These are phyloP conservation scores for Hypanus sabinus DNA, from an alignment of 2,113 vertebrate species.

Conservation along the genomic window DNA sequence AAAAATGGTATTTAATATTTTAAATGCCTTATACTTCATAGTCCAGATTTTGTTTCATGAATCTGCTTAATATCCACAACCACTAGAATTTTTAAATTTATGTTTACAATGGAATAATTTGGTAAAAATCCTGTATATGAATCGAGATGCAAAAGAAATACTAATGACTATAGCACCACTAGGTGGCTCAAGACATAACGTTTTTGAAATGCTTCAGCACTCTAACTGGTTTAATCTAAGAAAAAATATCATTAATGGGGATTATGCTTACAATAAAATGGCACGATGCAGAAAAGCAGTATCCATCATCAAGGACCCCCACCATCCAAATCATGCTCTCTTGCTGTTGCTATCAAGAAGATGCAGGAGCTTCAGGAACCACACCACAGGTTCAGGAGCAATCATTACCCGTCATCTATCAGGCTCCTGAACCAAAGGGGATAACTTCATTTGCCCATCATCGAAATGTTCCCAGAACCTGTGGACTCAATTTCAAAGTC, in stretches of 20 bases:
- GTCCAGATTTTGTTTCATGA: neutral
- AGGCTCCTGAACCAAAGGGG: too few species aligned
- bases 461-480: too few species aligned
- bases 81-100: neutral
- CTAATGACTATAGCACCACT: neutral
- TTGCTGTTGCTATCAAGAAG: too few species aligned
- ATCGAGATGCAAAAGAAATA: neutral
- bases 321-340: too few species aligned
- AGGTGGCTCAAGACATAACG: slow-evolving; percentile 20
- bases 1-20: neutral
- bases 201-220: neutral
- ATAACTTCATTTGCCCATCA: too few species aligned
- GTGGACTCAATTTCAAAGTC: too few species aligned
- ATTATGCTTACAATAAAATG: neutral
- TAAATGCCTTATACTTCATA: neutral
- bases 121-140: neutral
- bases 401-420: too few species aligned
- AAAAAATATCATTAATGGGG: neutral
- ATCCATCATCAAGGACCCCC: too few species aligned
- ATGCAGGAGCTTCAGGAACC: too few species aligned
- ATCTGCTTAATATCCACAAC: neutral
- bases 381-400: too few species aligned
- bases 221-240: neutral
- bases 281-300: too few species aligned
- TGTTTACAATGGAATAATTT: neutral